A percentile compares a stretch with the other conserved stretches of the same genome.
Evolutionary conservation across 2,113 vertebrate genomes (phyloP).

Genomic region (Burhinus bistriatus): DNA sequence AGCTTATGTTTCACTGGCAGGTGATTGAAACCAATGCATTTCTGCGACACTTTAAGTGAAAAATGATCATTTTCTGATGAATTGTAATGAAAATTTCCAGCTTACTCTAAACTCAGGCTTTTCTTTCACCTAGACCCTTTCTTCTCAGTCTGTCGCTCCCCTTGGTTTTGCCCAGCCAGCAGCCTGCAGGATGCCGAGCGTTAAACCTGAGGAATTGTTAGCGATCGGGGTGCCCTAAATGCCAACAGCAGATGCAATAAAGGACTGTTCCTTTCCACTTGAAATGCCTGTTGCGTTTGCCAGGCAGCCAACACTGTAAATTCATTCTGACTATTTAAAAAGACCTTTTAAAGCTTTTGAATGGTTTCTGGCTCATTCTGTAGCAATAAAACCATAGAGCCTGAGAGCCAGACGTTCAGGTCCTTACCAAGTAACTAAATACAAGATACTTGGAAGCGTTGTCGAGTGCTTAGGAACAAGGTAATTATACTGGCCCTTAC

Average conservation of each 20-base stretch:
- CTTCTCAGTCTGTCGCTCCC: not conserved
- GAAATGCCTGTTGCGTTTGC: conserved; percentile 47
- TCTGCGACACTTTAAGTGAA: not conserved
- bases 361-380: conserved; percentile 48
- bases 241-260: conserved; percentile 43
- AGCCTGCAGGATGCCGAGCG: not conserved
- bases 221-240: not conserved
- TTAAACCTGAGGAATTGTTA: not conserved
- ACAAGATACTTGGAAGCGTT: conserved; percentile 18
- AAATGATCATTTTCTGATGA: not conserved
- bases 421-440: conserved; percentile 24
- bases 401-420: conserved; percentile 25
- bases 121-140: not conserved
- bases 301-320: conserved; percentile 56
- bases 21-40: not conserved
- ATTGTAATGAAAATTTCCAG: not conserved
- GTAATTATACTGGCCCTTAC: not conserved
- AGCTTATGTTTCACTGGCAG: not conserved
- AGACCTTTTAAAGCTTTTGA: conserved; percentile 51
- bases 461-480: conserved; percentile 1
- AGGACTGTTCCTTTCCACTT: conserved; percentile 14
- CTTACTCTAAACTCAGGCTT: not conserved
- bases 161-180: not conserved
- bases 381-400: conserved; percentile 40
- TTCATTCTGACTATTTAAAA: conserved; percentile 56